Evolutionary conservation across 53 echinoderm and acorn worm species (phyloP), one percentile per base, ranked within the genome.

Genomic region (Echinometra lucunter): DNA sequence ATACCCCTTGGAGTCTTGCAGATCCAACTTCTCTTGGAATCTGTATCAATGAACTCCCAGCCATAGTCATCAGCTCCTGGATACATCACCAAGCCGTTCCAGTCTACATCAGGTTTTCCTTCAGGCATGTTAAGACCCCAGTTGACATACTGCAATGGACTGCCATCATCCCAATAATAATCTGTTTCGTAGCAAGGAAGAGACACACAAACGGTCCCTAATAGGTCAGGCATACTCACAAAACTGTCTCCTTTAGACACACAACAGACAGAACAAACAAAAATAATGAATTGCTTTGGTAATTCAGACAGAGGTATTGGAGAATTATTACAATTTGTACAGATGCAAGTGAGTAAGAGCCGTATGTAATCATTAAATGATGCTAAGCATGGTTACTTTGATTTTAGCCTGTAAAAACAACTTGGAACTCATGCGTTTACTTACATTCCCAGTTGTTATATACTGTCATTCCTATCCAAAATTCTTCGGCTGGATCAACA

Each of bases 31-130:
- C 96, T 92, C 28, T 88, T 88, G 15, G 69, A 38, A 15, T 93
- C 88, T 66, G 97, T 93, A 19, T 80, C 89, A n/a, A 63, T 83
- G 89, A 97, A 97, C 45, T 97, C 95, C 98, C 98, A 98, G 13
- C 96, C 96, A 40, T 88, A 34, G 4, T 92, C 92, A 3, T 92
- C 57, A 53, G 37, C 32, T 49, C 67, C 82, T 18, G 97, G 97
- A 95, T 88, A 96, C 96, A 96, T 96, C 67, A 97, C 96, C 3
- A 94, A 66, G 6, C 88, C 94, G 16, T 57, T 23, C 21, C 49
- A 57, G 32, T 91, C 42, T 15, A 91, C 35, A 70, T 92, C 88
- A n/a, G 67, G 27, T 81, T 11, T 49, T 19, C 91, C 95, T 21
- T 96, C 96, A 13, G 96, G 96, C 92, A 94, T 91, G 3, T 91